Evolutionary conservation across 2,888 invertebrate species (phyloP), one percentile per base, ranked within the genome.

Genomic region (Drosophila multiciliata): DNA sequence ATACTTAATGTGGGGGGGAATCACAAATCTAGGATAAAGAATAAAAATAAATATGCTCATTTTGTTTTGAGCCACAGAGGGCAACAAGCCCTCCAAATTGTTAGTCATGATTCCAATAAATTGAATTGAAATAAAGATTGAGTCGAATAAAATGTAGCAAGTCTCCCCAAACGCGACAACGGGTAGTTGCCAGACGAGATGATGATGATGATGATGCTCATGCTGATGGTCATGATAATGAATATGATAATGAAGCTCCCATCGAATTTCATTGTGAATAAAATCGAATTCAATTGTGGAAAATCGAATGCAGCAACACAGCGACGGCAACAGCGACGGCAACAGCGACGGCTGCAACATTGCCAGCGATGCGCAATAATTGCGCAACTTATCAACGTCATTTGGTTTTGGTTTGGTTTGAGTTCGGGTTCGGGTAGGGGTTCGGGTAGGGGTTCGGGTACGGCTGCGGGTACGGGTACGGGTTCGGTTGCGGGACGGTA

Each of bases 41-140:
- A 64, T 29, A 64, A 26, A 57, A 60, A 66, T 38, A 82, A 80
- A 82, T 82, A 80, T 72, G 75, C 65, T 73, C 69, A 75, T 74
- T 78, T 84, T 80, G 75, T 87, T 82, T 78, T 78, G 72, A 85
- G 69, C 66, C 55, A 36, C 52, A 49, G 63, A 70, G 65, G 85
- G 85, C 85, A 89, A 23, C 23, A 45, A 45, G 45, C 87, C 87
- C 82, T 78, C 80, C 82, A 82, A 89, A 89, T 84, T 80, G 85
- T 69, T 80, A 69, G 82, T 74, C 75, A 85, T 87, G 87, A 89
- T 87, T 89, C 67, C 77, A 76, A 70, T 75, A 75, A 79, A 75
- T 70, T 71, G 78, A 80, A 68, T 70, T 52, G 55, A 75, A 45
- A 57, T 60, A 53, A 65, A 73, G 68, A 66, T 58, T 69, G 64